Percentiles rank a stretch among this genome's conserved stretches.
phyloP scores from a whole-genome alignment of 1,140 invertebrate genomes.

The Brachionus rubens region DNA sequence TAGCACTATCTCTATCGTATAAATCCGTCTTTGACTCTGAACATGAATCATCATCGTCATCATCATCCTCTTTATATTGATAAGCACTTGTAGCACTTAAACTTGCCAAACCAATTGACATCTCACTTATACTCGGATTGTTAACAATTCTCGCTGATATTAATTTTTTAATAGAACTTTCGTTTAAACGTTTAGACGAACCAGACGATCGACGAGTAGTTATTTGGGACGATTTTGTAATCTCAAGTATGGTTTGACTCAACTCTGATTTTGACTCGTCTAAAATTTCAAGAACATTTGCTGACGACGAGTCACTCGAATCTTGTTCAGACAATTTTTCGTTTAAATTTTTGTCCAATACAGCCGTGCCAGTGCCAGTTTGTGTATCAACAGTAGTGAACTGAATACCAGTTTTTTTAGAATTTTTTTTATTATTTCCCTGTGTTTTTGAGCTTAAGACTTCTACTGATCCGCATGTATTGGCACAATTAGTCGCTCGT shows the following conservation, averaged over 20 bases:
- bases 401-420: constrained; percentile 8
- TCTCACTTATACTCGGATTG: constrained; percentile 36
- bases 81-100: constrained; percentile 18
- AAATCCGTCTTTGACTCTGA: not conserved
- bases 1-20: constrained; percentile 18
- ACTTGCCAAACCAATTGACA: constrained; percentile 20
- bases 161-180: constrained; percentile 13
- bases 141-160: constrained; percentile 8
- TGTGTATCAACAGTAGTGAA: not conserved
- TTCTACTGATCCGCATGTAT: constrained; percentile 25
- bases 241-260: not conserved
- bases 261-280: constrained; percentile 1
- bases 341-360: not conserved
- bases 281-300: not conserved
- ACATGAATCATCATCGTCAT: not conserved
- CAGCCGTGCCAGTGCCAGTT: not conserved
- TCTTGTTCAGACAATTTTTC: too few species aligned
- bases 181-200: constrained; percentile 15
- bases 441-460: not conserved
- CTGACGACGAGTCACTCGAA: not conserved
- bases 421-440: not conserved
- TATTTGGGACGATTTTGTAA: not conserved
- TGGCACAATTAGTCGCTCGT: not conserved
- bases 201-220: not conserved
- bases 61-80: constrained; percentile 12